Evolutionary conservation across 2,113 vertebrate species (phyloP).

Genomic region (Gorilla gorilla): DNA sequence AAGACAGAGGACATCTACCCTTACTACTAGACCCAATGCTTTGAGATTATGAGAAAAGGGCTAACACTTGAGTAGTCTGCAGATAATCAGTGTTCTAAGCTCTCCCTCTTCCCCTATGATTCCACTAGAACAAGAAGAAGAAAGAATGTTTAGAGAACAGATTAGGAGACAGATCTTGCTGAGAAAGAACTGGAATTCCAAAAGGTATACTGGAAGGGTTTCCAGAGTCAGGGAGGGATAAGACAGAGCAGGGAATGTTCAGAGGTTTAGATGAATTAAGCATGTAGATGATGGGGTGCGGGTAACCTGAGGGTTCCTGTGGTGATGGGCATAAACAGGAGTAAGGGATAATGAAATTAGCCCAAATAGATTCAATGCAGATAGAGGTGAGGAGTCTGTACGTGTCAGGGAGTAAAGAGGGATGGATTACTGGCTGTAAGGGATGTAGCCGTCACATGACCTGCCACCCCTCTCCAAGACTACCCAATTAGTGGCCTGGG

Average conservation of each 20-base stretch:
- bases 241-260: background rate
- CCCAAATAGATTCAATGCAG: background rate
- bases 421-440: background rate
- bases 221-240: background rate
- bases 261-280: constrained; percentile 7
- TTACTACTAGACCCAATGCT: background rate
- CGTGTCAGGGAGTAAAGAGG: background rate
- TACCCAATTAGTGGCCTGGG: background rate
- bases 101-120: background rate
- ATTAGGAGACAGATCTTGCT: background rate
- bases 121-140: background rate
- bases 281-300: background rate
- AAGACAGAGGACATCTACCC: background rate
- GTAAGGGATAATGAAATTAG: constrained; percentile 5
- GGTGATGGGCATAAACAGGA: background rate
- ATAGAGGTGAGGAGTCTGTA: background rate
- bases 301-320: background rate
- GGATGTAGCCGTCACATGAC: background rate
- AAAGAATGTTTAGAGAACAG: background rate
- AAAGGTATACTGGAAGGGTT: background rate
- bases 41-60: background rate
- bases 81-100: background rate
- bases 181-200: background rate
- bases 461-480: background rate
- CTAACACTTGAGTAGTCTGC: background rate